These are phyloP conservation scores for Athalia cordata DNA, from an alignment of 2,888 invertebrate species.

Conservation along the genomic window DNA sequence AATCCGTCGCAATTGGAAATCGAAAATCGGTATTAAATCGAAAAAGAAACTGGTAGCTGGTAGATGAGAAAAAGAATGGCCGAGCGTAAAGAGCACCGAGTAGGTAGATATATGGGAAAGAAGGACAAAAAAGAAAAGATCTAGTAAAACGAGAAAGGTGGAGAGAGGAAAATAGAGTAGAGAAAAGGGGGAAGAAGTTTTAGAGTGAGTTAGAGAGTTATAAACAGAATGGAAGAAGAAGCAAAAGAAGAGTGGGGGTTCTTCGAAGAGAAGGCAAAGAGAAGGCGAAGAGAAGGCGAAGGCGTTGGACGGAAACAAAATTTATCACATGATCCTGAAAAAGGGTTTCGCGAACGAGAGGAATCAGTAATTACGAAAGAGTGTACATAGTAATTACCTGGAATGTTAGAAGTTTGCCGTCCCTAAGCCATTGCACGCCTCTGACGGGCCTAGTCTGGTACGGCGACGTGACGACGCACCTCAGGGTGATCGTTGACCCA, in stretches of 20 bases:
- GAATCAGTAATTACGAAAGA: constrained; percentile 31
- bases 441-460: constrained; percentile 71
- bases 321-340: neutral
- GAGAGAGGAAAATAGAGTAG: neutral
- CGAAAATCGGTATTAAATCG: constrained; percentile 29
- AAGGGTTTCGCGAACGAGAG: constrained; percentile 4
- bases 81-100: constrained; percentile 10
- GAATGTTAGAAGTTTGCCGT: constrained; percentile 76
- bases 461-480: constrained; percentile 75
- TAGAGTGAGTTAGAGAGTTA: neutral
- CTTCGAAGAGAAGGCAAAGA: neutral
- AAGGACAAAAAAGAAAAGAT: neutral
- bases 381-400: constrained; percentile 70
- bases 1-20: constrained; percentile 37
- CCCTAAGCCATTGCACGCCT: constrained; percentile 77
- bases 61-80: constrained; percentile 11
- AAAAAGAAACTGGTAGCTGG: neutral
- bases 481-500: constrained; percentile 77
- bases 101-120: neutral
- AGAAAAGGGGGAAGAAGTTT: neutral
- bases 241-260: neutral
- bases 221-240: neutral
- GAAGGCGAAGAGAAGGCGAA: neutral
- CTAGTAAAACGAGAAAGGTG: neutral
- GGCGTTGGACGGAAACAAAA: neutral